Percentiles rank a stretch among this genome's conserved stretches.
Conservation (phyloP, 2,888 invertebrate species). For the Tetragonula carbonaria region DNA sequence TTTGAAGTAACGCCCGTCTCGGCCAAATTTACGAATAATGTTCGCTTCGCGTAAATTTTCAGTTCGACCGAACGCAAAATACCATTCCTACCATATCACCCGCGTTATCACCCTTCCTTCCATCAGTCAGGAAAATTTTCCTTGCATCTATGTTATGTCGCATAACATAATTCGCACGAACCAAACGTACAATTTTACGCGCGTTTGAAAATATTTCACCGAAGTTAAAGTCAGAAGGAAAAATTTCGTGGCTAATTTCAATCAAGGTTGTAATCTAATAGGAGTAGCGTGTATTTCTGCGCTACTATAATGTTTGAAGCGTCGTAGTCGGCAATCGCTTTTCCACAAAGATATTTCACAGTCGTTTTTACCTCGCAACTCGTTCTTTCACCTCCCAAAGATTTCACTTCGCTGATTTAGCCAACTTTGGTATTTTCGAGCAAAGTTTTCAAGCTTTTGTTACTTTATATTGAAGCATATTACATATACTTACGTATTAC, state of each 20-base stretch:
- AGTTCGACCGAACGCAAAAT: background rate
- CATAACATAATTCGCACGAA: background rate
- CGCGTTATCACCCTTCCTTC: background rate
- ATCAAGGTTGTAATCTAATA: background rate
- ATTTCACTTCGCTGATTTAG: slow-evolving; percentile 33
- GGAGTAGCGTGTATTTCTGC: too few species aligned
- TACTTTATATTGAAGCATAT: background rate
- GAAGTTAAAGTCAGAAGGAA: too few species aligned
- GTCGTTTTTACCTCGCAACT: background rate
- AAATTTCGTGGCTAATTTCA: background rate
- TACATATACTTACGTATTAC: slow-evolving; percentile 1
- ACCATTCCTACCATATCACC: background rate
- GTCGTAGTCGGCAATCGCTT: background rate
- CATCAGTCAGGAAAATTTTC: background rate
- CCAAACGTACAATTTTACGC: background rate
- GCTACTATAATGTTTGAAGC: background rate
- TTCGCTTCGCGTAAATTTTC: background rate
- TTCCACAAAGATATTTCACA: slow-evolving; percentile 14
- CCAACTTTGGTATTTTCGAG: background rate
- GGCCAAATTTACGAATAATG: slow-evolving; percentile 24
- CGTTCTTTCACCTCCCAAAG: slow-evolving; percentile 27
- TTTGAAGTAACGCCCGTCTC: slow-evolving; percentile 21
- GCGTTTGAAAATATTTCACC: background rate
- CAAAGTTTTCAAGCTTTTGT: slow-evolving; percentile 14
- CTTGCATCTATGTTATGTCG: background rate